Evolutionary conservation across 2,797 vertebrate genomes (phyloP).

Genomic region (Champsocephalus gunnari): DNA sequence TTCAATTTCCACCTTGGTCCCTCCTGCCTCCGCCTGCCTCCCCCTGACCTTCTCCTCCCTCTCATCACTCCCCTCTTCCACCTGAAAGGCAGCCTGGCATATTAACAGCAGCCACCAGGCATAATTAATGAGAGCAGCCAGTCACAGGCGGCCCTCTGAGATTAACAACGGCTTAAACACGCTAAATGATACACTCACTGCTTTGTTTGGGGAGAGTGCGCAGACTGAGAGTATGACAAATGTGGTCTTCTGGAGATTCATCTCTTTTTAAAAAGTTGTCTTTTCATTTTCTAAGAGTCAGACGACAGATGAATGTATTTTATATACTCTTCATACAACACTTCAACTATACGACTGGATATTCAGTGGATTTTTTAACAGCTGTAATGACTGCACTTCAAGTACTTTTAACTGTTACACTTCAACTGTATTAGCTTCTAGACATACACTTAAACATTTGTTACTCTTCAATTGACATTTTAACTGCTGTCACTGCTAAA

Average conservation of each 20-base stretch:
- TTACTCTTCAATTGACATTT: too few relatives aligned
- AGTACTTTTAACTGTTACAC: too few relatives aligned
- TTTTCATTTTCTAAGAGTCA: neutral
- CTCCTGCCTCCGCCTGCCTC: slow-evolving; percentile 44
- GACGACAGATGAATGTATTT: neutral
- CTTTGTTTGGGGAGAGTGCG: neutral
- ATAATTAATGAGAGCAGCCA: slow-evolving; percentile 58
- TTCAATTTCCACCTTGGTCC: slow-evolving; percentile 71
- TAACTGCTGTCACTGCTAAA: too few relatives aligned
- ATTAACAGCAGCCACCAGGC: slow-evolving; percentile 59
- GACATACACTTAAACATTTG: too few relatives aligned
- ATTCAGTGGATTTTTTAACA: too few relatives aligned
- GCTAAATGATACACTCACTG: neutral
- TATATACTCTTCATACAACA: neutral
- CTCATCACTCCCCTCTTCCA: slow-evolving; percentile 26
- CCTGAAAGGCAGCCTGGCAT: slow-evolving; percentile 38
- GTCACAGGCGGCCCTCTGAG: slow-evolving; percentile 25
- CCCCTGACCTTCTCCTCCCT: slow-evolving; percentile 55
- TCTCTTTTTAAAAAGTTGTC: neutral
- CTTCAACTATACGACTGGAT: neutral
- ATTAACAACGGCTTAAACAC: slow-evolving; percentile 23
- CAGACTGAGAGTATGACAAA: neutral
- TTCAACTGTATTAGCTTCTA: too few relatives aligned
- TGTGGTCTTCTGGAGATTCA: neutral
- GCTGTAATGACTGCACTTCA: too few relatives aligned